Conservation (phyloP, 2,888 invertebrate genomes). For the Geotrupes spiniger region DNA sequence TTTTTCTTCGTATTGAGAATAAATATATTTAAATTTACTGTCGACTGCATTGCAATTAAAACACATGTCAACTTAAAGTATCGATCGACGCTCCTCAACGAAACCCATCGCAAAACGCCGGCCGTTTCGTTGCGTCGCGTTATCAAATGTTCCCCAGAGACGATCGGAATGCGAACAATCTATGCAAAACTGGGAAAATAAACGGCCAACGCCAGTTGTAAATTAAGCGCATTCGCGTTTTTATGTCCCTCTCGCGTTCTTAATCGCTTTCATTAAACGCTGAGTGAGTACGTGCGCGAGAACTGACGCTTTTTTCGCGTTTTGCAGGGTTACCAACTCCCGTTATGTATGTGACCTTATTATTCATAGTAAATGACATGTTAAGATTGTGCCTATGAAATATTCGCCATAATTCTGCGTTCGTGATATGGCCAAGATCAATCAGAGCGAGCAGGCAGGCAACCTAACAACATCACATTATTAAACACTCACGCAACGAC, state of each 20-base stretch:
- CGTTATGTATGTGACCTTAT: conserved; percentile 28
- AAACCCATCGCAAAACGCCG: no score
- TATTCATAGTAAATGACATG: conserved; percentile 30
- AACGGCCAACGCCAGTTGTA: conserved; percentile 1
- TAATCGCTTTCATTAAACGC: not conserved
- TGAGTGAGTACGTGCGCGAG: not conserved
- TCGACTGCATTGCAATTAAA: no score
- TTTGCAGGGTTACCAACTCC: conserved; percentile 3
- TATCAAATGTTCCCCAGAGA: no score
- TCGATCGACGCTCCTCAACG: no score
- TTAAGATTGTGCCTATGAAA: conserved; percentile 29
- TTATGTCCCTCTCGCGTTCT: not conserved
- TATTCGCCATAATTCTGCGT: conserved; percentile 28
- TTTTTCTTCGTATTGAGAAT: no score
- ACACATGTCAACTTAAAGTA: no score
- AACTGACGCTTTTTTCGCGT: not conserved
- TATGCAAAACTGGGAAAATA: not conserved
- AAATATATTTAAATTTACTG: no score
- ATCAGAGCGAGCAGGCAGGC: conserved; percentile 30
- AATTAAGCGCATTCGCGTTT: not conserved
- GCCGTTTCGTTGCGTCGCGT: no score
- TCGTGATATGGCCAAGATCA: conserved; percentile 30
- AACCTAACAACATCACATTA: conserved; percentile 31
- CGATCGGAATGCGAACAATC: no score
- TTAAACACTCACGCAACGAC: conserved; percentile 29